Conservation (phyloP, 2,888 invertebrate species). For the Harpalus rufipes region DNA sequence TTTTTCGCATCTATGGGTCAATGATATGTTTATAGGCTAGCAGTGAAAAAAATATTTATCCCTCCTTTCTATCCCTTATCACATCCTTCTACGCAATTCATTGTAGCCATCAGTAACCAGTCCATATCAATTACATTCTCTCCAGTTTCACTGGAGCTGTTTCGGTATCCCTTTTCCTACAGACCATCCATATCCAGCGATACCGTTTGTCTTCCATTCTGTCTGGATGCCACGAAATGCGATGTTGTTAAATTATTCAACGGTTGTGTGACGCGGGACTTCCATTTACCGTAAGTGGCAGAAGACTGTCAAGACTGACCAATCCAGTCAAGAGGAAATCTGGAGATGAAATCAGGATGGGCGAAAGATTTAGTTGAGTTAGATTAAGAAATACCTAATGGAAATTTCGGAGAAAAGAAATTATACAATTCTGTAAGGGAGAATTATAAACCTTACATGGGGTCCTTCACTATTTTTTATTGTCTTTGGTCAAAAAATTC, state of each 20-base stretch:
- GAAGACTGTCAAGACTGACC: constrained; percentile 13
- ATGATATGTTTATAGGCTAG: too few relatives aligned
- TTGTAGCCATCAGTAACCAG: background rate
- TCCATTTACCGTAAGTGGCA: constrained; percentile 48
- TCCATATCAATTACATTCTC: constrained; percentile 37
- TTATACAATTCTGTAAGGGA: too few relatives aligned
- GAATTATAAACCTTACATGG: too few relatives aligned
- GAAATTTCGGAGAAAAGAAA: background rate
- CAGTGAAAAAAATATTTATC: too few relatives aligned
- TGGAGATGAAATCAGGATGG: constrained; percentile 8
- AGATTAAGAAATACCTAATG: background rate
- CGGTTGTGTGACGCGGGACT: background rate
- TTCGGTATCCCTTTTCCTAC: background rate
- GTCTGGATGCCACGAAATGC: constrained; percentile 14
- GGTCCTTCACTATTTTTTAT: too few relatives aligned
- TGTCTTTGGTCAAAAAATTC: too few relatives aligned
- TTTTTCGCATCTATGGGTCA: too few relatives aligned
- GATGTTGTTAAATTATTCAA: constrained; percentile 46
- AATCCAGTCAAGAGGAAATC: constrained; percentile 32
- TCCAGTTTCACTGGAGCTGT: background rate
- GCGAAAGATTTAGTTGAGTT: background rate
- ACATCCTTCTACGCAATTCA: background rate
- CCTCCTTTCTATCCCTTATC: too few relatives aligned
- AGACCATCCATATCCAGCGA: background rate
- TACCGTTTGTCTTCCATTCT: constrained; percentile 31